A percentile compares a stretch with the other conserved stretches of the same genome.
phyloP scores from a whole-genome alignment of 1,140 invertebrate species.

The Nasonia giraulti region DNA sequence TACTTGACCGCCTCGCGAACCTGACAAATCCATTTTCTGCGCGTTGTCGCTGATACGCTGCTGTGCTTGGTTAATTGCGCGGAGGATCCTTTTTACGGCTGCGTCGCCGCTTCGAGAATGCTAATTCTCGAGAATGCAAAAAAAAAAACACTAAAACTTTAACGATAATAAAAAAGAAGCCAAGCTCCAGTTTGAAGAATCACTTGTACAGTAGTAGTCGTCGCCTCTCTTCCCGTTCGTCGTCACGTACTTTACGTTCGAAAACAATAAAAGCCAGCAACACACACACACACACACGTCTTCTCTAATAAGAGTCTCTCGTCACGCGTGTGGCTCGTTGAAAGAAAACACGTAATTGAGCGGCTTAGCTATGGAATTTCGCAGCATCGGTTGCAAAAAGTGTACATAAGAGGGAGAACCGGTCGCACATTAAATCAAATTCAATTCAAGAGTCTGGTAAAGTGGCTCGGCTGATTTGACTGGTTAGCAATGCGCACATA shows the following conservation, averaged over 20 bases:
- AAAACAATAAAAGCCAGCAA: too few relatives aligned
- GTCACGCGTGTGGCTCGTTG: not conserved
- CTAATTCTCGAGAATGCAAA: not conserved
- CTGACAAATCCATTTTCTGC: slow-evolving; percentile 1
- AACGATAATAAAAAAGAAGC: not conserved
- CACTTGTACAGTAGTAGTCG: not conserved
- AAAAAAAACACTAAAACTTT: not conserved
- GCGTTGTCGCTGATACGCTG: not conserved
- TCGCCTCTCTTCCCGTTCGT: too few relatives aligned
- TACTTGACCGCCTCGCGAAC: slow-evolving; percentile 13
- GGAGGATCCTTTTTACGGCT: not conserved
- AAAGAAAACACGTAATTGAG: not conserved
- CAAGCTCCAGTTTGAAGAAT: not conserved
- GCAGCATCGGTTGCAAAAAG: not conserved
- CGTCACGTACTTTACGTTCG: too few relatives aligned
- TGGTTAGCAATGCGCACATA: too few relatives aligned
- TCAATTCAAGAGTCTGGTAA: not conserved
- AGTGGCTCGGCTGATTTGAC: not conserved
- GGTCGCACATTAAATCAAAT: not conserved
- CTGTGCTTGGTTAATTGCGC: too few relatives aligned
- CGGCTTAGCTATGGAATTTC: not conserved
- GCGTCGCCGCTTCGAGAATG: not conserved
- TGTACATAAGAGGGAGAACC: not conserved
- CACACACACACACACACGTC: too few relatives aligned
- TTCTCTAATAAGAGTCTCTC: too few relatives aligned